phyloP scores from a whole-genome alignment of 2,888 invertebrate genomes.

The Uropetala carovei region DNA sequence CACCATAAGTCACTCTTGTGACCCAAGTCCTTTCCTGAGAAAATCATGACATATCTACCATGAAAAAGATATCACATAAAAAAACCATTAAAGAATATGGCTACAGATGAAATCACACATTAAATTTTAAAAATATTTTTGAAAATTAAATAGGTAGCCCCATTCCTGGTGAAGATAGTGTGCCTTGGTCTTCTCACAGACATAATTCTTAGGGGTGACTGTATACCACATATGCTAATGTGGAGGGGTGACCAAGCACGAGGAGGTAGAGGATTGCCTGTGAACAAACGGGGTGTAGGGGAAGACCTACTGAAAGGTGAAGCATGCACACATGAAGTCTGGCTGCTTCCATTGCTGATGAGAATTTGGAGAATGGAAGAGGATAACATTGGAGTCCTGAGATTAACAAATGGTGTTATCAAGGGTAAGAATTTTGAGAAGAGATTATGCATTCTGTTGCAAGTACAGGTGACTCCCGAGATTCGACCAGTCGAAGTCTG shows the following conservation, averaged over 20 bases:
- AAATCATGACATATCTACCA: background rate
- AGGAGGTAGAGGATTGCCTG: background rate
- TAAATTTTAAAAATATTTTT: background rate
- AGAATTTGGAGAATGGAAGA: conserved; percentile 39
- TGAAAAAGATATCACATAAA: background rate
- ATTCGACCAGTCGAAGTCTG: too few relatives aligned
- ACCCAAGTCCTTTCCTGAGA: background rate
- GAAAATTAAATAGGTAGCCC: background rate
- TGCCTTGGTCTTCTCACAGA: background rate
- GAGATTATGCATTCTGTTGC: background rate
- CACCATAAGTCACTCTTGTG: background rate
- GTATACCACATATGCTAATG: background rate
- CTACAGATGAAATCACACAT: background rate
- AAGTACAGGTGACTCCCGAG: too few relatives aligned
- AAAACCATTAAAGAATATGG: background rate
- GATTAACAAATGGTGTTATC: background rate
- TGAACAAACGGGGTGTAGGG: background rate
- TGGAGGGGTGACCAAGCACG: background rate
- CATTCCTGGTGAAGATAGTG: background rate
- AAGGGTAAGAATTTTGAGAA: background rate
- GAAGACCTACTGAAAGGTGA: background rate
- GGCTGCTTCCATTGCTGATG: conserved; percentile 28
- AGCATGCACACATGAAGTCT: background rate
- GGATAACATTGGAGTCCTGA: background rate
- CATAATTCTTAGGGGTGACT: background rate